Evolutionary conservation across 2,888 invertebrate genomes (phyloP).

Genomic region (Poecilus cupreus): DNA sequence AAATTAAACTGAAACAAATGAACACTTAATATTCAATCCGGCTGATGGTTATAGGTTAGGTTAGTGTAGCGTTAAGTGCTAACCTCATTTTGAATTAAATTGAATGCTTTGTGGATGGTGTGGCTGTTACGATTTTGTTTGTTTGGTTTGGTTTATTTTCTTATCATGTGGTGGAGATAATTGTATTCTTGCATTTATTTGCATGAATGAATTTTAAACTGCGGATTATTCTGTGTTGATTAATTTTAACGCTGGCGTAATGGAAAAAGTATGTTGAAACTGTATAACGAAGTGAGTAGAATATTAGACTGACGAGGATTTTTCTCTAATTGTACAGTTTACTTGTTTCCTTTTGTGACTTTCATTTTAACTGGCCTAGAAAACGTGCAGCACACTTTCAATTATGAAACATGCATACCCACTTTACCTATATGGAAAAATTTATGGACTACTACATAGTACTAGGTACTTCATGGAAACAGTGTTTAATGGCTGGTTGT

Average conservation of each 20-base stretch:
- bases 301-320: not conserved
- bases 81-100: conserved; percentile 11
- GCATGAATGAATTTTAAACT: conserved; percentile 23
- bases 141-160: not conserved
- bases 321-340: not conserved
- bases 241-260: not conserved
- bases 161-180: not conserved
- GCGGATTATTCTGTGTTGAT: not conserved
- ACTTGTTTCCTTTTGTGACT: not conserved
- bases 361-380: too few relatives aligned
- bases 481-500: too few relatives aligned
- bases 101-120: not conserved
- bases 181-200: conserved; percentile 27
- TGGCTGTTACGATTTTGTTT: not conserved
- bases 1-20: conserved; percentile 41
- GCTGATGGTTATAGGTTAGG: not conserved
- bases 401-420: too few relatives aligned
- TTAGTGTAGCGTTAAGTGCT: conserved; percentile 17
- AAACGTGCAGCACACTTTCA: too few relatives aligned
- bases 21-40: conserved; percentile 35
- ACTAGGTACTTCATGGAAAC: too few relatives aligned
- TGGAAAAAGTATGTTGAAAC: not conserved
- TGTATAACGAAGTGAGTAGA: not conserved
- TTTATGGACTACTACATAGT: too few relatives aligned
- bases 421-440: too few relatives aligned